Evolutionary conservation across 2,888 invertebrate species (phyloP).

Genomic region (Tetragnatha montana): DNA sequence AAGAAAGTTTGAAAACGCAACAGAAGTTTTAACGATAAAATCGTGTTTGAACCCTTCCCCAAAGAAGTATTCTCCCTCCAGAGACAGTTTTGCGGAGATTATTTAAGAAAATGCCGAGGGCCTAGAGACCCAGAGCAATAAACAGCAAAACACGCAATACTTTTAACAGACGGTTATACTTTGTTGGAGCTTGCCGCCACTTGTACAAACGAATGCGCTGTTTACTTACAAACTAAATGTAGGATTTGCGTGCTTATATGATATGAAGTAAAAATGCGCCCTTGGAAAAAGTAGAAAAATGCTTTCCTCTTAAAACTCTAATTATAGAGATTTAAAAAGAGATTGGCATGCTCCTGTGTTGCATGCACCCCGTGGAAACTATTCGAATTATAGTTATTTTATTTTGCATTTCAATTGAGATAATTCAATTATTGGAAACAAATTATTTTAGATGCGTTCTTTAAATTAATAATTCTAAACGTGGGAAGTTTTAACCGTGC

Average conservation of each 20-base stretch:
- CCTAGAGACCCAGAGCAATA: constrained; percentile 38
- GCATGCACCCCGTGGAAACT: constrained; percentile 11
- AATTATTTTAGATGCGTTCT: constrained; percentile 29
- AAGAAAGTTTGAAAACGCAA: constrained; percentile 36
- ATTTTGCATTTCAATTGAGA: constrained; percentile 42
- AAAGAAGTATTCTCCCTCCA: constrained; percentile 35
- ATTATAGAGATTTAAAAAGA: constrained; percentile 51
- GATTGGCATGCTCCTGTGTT: constrained; percentile 25
- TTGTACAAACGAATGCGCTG: constrained; percentile 26
- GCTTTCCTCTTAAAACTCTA: constrained; percentile 54
- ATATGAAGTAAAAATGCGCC: constrained; percentile 58
- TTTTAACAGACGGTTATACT: constrained; percentile 27
- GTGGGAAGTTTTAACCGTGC: constrained; percentile 22
- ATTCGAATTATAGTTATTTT: constrained; percentile 51
- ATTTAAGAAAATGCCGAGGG: constrained; percentile 51
- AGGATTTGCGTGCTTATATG: constrained; percentile 52
- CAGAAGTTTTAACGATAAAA: constrained; percentile 38
- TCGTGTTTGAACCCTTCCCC: constrained; percentile 40
- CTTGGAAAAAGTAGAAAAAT: constrained; percentile 14
- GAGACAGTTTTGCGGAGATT: constrained; percentile 50
- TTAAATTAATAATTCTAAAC: constrained; percentile 46
- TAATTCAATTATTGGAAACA: constrained; percentile 53
- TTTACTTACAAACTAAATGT: constrained; percentile 60
- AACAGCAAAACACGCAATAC: constrained; percentile 45
- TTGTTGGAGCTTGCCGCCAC: background rate